Conservation (phyloP, 2,113 vertebrate species). For the Amazona guildingii region DNA sequence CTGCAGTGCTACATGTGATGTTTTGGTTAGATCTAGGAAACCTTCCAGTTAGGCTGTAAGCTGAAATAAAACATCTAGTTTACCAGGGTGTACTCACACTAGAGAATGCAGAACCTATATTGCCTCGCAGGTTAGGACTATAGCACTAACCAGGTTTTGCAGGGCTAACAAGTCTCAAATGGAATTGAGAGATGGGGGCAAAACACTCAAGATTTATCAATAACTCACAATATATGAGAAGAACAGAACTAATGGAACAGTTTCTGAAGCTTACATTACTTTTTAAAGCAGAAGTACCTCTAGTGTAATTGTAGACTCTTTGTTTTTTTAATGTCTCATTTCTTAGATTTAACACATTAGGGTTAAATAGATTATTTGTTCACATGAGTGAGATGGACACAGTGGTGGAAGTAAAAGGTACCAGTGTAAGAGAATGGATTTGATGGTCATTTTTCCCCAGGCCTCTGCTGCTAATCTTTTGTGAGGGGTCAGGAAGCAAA, state of each 20-base stretch:
- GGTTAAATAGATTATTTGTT: neutral
- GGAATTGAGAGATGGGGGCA: neutral
- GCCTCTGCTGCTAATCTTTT: neutral
- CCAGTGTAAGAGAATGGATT: neutral
- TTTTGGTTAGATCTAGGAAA: neutral
- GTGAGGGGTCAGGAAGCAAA: neutral
- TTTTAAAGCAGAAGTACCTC: neutral
- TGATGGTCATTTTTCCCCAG: neutral
- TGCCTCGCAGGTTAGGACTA: neutral
- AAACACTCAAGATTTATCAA: neutral
- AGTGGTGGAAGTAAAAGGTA: neutral
- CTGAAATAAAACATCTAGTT: neutral
- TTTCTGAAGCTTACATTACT: neutral
- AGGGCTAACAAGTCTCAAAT: neutral
- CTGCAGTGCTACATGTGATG: neutral
- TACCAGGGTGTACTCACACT: neutral
- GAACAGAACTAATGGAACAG: neutral
- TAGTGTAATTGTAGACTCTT: neutral
- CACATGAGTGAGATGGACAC: neutral
- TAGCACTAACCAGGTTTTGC: neutral
- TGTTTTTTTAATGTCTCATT: neutral
- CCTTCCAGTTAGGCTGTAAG: neutral
- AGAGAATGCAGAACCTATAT: neutral
- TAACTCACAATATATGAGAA: neutral
- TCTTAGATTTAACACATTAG: neutral